Evolutionary conservation across 2,888 invertebrate species (phyloP).

Genomic region (Stegana nigrithorax): DNA sequence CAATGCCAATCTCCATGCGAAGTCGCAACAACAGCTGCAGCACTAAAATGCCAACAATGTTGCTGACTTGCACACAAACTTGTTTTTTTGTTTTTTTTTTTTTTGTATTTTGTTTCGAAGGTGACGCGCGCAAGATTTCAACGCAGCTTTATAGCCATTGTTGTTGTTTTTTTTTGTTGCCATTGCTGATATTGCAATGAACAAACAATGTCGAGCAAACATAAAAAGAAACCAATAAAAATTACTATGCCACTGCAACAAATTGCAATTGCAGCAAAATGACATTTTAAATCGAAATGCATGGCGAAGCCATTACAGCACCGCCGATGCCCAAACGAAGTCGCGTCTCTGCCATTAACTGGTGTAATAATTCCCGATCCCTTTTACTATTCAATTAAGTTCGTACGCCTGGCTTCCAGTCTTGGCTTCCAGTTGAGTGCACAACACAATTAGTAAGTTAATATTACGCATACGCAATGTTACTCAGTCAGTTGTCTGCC

Average conservation of each 20-base stretch:
- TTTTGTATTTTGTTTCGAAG: neutral
- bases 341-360: too few species aligned
- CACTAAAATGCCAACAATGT: constrained; percentile 3
- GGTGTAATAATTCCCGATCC: too few species aligned
- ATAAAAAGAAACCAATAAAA: constrained; percentile 39
- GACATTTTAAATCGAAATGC: constrained; percentile 21
- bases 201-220: neutral
- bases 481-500: too few species aligned
- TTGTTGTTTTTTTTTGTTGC: neutral
- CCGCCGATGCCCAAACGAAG: too few species aligned
- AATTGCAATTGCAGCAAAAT: constrained; percentile 6
- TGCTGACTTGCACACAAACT: neutral
- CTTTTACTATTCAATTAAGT: too few species aligned
- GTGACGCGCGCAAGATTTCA: too few species aligned
- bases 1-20: neutral
- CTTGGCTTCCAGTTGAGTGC: constrained; percentile 6
- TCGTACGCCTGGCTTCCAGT: too few species aligned
- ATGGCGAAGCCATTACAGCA: too few species aligned
- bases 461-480: too few species aligned
- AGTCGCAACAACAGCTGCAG: constrained; percentile 4
- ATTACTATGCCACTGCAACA: neutral
- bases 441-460: constrained; percentile 2
- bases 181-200: neutral
- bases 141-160: too few species aligned
- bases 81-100: neutral